A percentile compares a stretch with the other conserved stretches of the same genome.
Conservation (phyloP, 2,888 invertebrate species). For the Philhelius pedissequus region DNA sequence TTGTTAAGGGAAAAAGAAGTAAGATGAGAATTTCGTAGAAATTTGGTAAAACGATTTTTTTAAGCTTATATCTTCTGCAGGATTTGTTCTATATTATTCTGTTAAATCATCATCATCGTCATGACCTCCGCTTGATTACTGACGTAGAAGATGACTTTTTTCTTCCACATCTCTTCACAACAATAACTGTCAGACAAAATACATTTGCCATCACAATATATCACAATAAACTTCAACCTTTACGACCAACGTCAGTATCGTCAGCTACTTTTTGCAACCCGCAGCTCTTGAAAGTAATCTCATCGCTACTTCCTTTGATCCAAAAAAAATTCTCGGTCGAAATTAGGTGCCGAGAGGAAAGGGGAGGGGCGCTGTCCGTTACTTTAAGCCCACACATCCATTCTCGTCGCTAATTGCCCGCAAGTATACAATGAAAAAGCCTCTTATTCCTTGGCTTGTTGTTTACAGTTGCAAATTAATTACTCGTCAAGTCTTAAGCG, state of each 20-base stretch:
- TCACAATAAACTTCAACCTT: conserved; percentile 50
- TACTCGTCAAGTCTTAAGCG: conserved; percentile 35
- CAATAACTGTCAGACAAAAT: neutral
- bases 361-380: neutral
- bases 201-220: conserved; percentile 33
- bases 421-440: conserved; percentile 60
- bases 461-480: conserved; percentile 66
- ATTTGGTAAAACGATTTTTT: neutral
- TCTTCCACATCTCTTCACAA: neutral
- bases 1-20: neutral
- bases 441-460: conserved; percentile 22
- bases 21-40: neutral
- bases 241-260: conserved; percentile 1
- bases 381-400: conserved; percentile 32
- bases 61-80: neutral
- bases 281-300: conserved; percentile 41
- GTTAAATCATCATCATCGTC: neutral
- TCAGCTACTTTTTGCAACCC: neutral
- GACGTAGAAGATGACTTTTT: neutral
- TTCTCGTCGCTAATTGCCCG: conserved; percentile 56
- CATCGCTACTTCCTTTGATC: conserved; percentile 44
- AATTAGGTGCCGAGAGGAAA: neutral
- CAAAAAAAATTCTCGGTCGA: neutral
- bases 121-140: neutral
- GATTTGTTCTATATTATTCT: neutral